A percentile compares a stretch with the other conserved stretches of the same genome.
Evolutionary conservation across 2,797 vertebrate genomes (phyloP).

Genomic region (Eulemur albifrons): DNA sequence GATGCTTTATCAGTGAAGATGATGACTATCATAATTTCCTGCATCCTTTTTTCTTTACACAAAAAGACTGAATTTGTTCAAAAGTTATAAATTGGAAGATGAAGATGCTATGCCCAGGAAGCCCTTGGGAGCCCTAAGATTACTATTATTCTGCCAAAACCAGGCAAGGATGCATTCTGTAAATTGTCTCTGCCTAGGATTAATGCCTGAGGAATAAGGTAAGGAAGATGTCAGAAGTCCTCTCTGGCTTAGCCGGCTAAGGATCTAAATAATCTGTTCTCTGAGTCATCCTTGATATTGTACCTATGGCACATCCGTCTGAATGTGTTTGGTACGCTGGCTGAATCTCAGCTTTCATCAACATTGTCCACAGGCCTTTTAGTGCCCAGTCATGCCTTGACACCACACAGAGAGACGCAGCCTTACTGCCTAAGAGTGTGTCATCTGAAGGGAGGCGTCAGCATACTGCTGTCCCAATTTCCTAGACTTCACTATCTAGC

Average conservation of each 20-base stretch:
- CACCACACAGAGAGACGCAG: not conserved
- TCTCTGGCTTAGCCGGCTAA: not conserved
- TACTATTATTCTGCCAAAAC: not conserved
- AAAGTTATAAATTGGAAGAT: not conserved
- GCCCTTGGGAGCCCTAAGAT: not conserved
- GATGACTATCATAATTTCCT: not conserved
- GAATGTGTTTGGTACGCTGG: not conserved
- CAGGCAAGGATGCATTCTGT: not conserved
- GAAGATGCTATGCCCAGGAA: not conserved
- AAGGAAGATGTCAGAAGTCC: not conserved
- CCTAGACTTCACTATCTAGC: not conserved
- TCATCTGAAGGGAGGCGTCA: not conserved
- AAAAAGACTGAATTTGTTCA: not conserved
- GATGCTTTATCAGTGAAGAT: not conserved
- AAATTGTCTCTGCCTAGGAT: not conserved
- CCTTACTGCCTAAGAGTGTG: not conserved
- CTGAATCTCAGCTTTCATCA: not conserved
- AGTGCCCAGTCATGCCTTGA: not conserved
- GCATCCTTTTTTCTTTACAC: not conserved
- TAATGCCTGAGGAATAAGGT: constrained; percentile 9
- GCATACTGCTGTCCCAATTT: not conserved
- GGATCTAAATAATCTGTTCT: not conserved
- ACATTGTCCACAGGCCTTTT: not conserved
- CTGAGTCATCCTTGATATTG: constrained; percentile 1
- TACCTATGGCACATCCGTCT: not conserved